Evolutionary conservation across 2,888 invertebrate species (phyloP).

Genomic region (Odontomyia ornata): DNA sequence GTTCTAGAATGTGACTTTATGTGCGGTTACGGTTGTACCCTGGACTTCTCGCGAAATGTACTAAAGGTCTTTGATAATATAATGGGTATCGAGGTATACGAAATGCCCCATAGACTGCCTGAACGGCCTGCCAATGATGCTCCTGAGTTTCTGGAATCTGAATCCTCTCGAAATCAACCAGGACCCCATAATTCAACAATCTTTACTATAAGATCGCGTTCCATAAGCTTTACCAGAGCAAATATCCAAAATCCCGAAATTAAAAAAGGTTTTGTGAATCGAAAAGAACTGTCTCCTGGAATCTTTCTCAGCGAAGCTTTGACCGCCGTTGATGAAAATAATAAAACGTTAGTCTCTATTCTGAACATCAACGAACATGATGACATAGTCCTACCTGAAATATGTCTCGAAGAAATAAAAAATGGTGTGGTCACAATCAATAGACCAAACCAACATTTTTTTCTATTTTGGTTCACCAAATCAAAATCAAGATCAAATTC

Average conservation of each 20-base stretch:
- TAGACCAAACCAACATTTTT: neutral
- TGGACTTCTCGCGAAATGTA: neutral
- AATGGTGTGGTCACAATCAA: neutral
- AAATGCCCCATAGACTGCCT: neutral
- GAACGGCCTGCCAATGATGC: no score
- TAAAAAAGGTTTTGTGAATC: neutral
- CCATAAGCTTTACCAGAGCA: neutral
- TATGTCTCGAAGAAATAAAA: neutral
- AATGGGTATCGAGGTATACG: neutral
- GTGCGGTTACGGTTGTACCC: neutral
- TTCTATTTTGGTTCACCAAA: no score
- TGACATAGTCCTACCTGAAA: neutral
- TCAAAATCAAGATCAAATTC: no score
- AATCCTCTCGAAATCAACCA: neutral
- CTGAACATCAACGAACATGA: conserved; percentile 3
- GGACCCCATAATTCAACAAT: neutral
- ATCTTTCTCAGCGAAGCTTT: neutral
- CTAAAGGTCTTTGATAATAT: neutral
- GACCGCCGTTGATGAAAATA: neutral
- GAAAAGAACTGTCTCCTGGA: conserved; percentile 6
- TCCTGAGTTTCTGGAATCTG: neutral
- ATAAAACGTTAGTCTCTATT: neutral
- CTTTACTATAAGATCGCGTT: neutral
- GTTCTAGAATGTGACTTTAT: conserved; percentile 19
- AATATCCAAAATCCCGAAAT: conserved; percentile 12